Conservation (phyloP, 2,888 invertebrate genomes). For the Eristalinus sepulchralis region DNA sequence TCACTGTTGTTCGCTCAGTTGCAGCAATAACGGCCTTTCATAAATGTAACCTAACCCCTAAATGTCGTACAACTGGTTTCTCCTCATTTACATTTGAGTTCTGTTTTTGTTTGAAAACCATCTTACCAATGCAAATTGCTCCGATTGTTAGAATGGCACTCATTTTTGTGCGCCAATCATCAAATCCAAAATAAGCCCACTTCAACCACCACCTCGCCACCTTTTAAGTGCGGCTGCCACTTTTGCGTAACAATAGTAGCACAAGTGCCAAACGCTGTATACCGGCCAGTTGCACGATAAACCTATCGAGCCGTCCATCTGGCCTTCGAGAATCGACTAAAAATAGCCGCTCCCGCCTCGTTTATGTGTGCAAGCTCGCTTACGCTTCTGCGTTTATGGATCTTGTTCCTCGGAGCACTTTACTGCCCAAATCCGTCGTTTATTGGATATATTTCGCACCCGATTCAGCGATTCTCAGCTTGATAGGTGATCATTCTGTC, state of each 20-base stretch:
- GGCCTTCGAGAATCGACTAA: not conserved
- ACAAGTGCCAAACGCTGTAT: not conserved
- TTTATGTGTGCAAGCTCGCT: not conserved
- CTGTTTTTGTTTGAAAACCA: too few species aligned
- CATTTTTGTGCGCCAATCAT: too few species aligned
- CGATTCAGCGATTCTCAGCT: not conserved
- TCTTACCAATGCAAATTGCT: too few species aligned
- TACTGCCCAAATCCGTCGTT: not conserved
- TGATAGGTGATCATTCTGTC: not conserved
- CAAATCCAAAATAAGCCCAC: too few species aligned
- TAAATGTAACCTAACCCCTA: too few species aligned
- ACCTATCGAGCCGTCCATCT: not conserved
- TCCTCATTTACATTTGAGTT: too few species aligned
- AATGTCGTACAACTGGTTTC: too few species aligned
- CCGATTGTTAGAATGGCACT: too few species aligned
- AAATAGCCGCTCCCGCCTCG: not conserved
- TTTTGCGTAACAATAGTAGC: not conserved
- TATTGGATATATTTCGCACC: not conserved
- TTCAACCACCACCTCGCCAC: not conserved
- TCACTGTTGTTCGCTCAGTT: too few species aligned
- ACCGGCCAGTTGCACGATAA: not conserved
- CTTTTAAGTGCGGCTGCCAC: not conserved
- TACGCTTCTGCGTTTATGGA: not conserved
- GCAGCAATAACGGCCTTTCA: too few species aligned
- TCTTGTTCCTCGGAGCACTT: not conserved